Evolutionary conservation across 2,888 invertebrate genomes (phyloP), one percentile per base, ranked within the genome.

Genomic region (Brachynemurus nebulosus): DNA sequence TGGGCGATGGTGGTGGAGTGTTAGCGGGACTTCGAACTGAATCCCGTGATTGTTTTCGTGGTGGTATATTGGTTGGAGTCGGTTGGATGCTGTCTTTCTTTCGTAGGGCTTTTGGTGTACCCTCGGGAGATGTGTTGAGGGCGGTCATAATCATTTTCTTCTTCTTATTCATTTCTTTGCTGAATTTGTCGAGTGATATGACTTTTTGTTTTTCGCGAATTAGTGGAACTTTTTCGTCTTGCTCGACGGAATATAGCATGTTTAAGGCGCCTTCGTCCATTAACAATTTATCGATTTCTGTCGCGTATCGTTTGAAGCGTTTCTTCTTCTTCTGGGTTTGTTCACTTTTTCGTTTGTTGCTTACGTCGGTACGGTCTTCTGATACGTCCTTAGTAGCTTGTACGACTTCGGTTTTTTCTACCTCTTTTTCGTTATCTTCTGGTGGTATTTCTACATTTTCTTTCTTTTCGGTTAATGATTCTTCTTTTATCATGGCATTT

Each of bases 181-280:
- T 59, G 16, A 60, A 62, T 45, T 63, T 64, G 11, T 62, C 58
- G 27, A 61, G 48, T 34, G 62, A 60, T 61, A 63, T 63, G 0
- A 61, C 60, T 44, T 60, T 62, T 23, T 60, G 57, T 23, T 58
- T 61, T 2, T 60, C 60, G 43, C 63, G 60, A 0, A 61, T 61
- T 3, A 63, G 60, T 2, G 63, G 62, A 18, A 59, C 59, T 21
- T 57, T 57, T 11, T 59, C 59, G 2, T 61, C 58, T 25, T 66
- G 67, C 53, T 86, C 84, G 1, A 88, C 72, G 17, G 85, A 80
- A 56, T 84, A 85, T 34, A 89, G 68, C 77, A 89, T 81, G 62
- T 88, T 88, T 2, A 85, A 80, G 3, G 88, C 86, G 1, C 89
- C 88, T 59, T 89, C 89, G 59, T 89, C 89, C 65, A 82, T 83